These are phyloP conservation scores for Enteromius unitaeniatus DNA, from an alignment of 2,797 vertebrate genomes.

Conservation along the genomic window DNA sequence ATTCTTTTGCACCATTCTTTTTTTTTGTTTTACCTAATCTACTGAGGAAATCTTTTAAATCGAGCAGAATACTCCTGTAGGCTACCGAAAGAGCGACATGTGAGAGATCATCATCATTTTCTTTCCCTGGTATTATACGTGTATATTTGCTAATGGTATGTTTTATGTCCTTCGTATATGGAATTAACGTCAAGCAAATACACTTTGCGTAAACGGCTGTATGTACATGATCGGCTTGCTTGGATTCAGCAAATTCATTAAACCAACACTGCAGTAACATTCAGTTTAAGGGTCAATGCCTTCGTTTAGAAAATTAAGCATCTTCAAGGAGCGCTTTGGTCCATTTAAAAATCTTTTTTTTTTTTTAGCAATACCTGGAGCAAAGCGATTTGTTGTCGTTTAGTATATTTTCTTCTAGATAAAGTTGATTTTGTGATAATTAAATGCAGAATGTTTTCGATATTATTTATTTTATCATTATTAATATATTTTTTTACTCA, in stretches of 20 bases:
- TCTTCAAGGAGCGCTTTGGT: conserved; percentile 28
- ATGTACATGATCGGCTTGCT: conserved; percentile 12
- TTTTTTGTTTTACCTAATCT: conserved; percentile 27
- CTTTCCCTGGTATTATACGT: conserved; percentile 32
- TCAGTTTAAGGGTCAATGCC: conserved; percentile 44
- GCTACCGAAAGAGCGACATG: conserved; percentile 20
- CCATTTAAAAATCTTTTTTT: conserved; percentile 33
- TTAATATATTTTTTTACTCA: conserved; percentile 22
- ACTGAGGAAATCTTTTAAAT: conserved; percentile 21
- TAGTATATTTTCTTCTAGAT: conserved; percentile 23
- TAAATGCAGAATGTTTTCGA: conserved; percentile 21
- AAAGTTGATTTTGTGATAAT: conserved; percentile 36
- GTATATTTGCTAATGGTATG: conserved; percentile 29
- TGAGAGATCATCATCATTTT: neutral
- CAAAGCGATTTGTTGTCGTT: conserved; percentile 24
- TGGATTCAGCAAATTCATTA: conserved; percentile 37
- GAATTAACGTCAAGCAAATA: conserved; percentile 41
- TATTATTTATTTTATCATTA: conserved; percentile 14
- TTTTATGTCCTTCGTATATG: conserved; percentile 34
- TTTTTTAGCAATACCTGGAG: conserved; percentile 13
- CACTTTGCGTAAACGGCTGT: conserved; percentile 19
- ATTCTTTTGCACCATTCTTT: conserved; percentile 17
- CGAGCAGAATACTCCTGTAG: conserved; percentile 23
- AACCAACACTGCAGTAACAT: conserved; percentile 55
- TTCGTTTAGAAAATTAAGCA: conserved; percentile 34